phyloP scores from a whole-genome alignment of 2,797 vertebrate species.

The Chrysocyon brachyurus region DNA sequence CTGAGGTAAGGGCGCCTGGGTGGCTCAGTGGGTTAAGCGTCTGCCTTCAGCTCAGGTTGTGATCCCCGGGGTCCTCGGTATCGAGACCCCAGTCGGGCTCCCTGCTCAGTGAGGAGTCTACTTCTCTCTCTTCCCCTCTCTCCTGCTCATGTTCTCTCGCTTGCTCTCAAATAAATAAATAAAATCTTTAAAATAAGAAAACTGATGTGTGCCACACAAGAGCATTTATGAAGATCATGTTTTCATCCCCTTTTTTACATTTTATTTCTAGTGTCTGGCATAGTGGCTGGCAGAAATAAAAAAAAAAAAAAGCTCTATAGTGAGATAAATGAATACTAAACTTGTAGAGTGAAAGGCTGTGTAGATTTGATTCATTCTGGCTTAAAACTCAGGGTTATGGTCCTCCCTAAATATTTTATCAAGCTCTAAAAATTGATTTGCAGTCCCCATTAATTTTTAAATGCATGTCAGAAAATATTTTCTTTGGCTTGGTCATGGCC shows the following conservation, averaged over 20 bases:
- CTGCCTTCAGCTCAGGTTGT: no score
- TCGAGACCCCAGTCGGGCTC: no score
- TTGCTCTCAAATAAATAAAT: no score
- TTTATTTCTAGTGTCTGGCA: background rate
- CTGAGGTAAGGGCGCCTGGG: background rate
- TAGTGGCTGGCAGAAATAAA: background rate
- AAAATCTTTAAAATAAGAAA: background rate
- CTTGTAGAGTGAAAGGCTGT: background rate
- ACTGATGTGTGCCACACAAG: background rate
- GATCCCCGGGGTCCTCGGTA: no score
- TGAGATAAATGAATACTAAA: background rate
- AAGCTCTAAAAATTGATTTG: constrained; percentile 68
- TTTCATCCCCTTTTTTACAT: background rate
- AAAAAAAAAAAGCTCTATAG: background rate
- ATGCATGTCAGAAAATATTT: constrained; percentile 69
- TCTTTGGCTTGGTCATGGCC: constrained; percentile 55
- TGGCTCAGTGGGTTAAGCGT: no score
- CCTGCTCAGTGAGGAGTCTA: no score
- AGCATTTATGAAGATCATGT: background rate
- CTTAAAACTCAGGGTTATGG: constrained; percentile 32
- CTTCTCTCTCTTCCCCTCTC: no score
- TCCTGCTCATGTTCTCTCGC: no score
- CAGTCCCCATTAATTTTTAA: constrained; percentile 69
- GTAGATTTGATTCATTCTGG: constrained; percentile 56
- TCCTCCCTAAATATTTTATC: constrained; percentile 69